Evolutionary conservation across 1,140 invertebrate species (phyloP).

Genomic region (Macrobrachium rosenbergii): DNA sequence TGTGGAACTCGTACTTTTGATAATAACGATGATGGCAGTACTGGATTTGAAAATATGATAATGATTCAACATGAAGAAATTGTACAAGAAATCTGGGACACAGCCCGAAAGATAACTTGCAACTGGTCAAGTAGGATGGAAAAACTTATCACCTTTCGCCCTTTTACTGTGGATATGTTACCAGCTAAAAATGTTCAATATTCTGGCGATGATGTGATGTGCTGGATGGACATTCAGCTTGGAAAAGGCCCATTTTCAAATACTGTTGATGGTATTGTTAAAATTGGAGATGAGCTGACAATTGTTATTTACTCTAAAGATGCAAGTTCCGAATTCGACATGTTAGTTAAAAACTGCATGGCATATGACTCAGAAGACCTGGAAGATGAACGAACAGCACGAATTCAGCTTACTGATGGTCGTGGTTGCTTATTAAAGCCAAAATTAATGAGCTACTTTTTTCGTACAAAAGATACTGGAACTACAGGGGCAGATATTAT

Average conservation of each 20-base stretch:
- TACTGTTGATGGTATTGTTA: conserved; percentile 76
- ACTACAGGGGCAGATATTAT: conserved; percentile 82
- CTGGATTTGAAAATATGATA: conserved; percentile 68
- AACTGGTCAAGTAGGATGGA: conserved; percentile 62
- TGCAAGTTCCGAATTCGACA: conserved; percentile 76
- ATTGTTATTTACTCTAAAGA: conserved; percentile 81
- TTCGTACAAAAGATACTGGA: conserved; percentile 82
- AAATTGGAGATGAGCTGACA: conserved; percentile 80
- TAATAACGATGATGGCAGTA: conserved; percentile 72
- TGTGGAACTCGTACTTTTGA: conserved; percentile 76
- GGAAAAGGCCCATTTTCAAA: conserved; percentile 83
- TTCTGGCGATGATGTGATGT: conserved; percentile 75
- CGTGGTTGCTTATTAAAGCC: conserved; percentile 84
- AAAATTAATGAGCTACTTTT: conserved; percentile 86
- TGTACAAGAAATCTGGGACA: conserved; percentile 74
- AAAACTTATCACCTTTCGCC: conserved; percentile 78
- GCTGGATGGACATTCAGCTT: conserved; percentile 84
- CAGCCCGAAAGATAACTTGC: conserved; percentile 77
- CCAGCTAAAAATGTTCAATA: conserved; percentile 79
- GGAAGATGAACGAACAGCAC: conserved; percentile 67
- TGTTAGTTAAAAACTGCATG: conserved; percentile 81
- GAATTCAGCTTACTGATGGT: conserved; percentile 68
- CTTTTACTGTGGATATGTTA: conserved; percentile 80
- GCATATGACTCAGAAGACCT: conserved; percentile 76
- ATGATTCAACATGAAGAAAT: conserved; percentile 66